Evolutionary conservation across 2,797 vertebrate genomes (phyloP).

Genomic region (Microchirus variegatus): DNA sequence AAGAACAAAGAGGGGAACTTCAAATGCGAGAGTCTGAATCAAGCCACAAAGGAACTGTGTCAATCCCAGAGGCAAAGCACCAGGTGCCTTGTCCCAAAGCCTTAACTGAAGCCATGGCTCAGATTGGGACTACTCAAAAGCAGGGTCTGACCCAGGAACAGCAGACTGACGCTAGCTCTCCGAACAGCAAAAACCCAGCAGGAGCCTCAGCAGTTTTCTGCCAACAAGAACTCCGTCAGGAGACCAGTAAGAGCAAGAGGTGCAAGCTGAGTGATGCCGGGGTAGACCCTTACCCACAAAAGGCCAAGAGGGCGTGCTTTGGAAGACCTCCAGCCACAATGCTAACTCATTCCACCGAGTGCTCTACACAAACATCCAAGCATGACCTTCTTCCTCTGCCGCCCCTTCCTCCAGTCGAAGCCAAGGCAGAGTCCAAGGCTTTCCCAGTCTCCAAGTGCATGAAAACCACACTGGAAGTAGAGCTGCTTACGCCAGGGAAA

Average conservation of each 20-base stretch:
- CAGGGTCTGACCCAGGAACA: conserved; percentile 24
- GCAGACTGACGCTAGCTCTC: conserved; percentile 32
- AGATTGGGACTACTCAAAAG: conserved; percentile 15
- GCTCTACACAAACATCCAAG: conserved; percentile 63
- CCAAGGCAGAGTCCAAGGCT: conserved; percentile 73
- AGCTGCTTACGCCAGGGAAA: conserved; percentile 83
- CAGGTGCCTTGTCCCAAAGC: conserved; percentile 14
- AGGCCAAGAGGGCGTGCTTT: conserved; percentile 75
- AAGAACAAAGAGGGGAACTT: conserved; percentile 30
- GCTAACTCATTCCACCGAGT: conserved; percentile 50
- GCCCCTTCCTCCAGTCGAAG: conserved; percentile 60
- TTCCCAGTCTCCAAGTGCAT: conserved; percentile 70
- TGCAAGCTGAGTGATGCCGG: conserved; percentile 59
- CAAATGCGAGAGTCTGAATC: conserved; percentile 55
- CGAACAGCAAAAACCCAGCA: conserved; percentile 36
- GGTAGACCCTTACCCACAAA: conserved; percentile 67
- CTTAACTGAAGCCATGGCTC: conserved; percentile 28
- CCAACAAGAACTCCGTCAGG: conserved; percentile 49
- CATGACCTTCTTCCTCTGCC: conserved; percentile 59
- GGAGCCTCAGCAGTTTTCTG: conserved; percentile 31
- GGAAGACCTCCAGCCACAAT: conserved; percentile 68
- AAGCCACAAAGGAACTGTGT: conserved; percentile 20
- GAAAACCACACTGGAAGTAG: conserved; percentile 80
- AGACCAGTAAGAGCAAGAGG: conserved; percentile 60
- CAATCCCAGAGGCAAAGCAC: conserved; percentile 29